These are phyloP conservation scores for Antheraea assamensis DNA, from an alignment of 2,888 invertebrate species.

Conservation along the genomic window DNA sequence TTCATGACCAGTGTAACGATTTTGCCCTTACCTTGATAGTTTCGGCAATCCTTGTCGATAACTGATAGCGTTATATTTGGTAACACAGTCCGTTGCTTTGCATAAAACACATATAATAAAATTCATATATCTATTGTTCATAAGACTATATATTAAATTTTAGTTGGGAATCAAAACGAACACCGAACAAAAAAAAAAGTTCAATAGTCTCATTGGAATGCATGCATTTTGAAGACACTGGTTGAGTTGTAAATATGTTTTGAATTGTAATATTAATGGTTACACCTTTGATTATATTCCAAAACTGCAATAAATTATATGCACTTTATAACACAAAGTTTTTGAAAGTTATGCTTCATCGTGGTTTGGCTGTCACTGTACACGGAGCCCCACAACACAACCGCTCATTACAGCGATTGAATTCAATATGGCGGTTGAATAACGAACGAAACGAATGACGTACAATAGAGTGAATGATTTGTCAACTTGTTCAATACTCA, in stretches of 20 bases:
- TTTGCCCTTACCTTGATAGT: slow-evolving; percentile 67
- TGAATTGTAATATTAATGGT: slow-evolving; percentile 26
- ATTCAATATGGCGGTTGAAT: slow-evolving; percentile 70
- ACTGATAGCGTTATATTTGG: slow-evolving; percentile 51
- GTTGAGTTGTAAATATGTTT: slow-evolving; percentile 41
- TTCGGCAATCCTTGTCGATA: slow-evolving; percentile 70
- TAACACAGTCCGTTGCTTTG: slow-evolving; percentile 54
- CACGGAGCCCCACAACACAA: slow-evolving; percentile 55
- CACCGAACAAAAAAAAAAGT: slow-evolving; percentile 71
- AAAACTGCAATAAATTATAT: slow-evolving; percentile 33
- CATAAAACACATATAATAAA: slow-evolving; percentile 43
- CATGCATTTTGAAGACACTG: slow-evolving; percentile 68
- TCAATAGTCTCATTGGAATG: slow-evolving; percentile 79
- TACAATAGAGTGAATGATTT: slow-evolving; percentile 33
- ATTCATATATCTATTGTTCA: slow-evolving; percentile 47
- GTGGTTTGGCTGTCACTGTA: slow-evolving; percentile 67
- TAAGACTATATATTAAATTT: slow-evolving; percentile 47
- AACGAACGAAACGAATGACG: slow-evolving; percentile 38
- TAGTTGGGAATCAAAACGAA: slow-evolving; percentile 68
- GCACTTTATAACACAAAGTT: slow-evolving; percentile 52
- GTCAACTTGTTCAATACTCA: slow-evolving; percentile 23
- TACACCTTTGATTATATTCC: slow-evolving; percentile 54
- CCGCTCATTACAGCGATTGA: slow-evolving; percentile 50
- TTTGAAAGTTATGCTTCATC: slow-evolving; percentile 63
- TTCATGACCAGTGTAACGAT: background rate